Percentiles rank a stretch among this genome's conserved stretches.
phyloP scores from a whole-genome alignment of 2,797 vertebrate genomes.

The Ctenochaetus hawaiiensis region DNA sequence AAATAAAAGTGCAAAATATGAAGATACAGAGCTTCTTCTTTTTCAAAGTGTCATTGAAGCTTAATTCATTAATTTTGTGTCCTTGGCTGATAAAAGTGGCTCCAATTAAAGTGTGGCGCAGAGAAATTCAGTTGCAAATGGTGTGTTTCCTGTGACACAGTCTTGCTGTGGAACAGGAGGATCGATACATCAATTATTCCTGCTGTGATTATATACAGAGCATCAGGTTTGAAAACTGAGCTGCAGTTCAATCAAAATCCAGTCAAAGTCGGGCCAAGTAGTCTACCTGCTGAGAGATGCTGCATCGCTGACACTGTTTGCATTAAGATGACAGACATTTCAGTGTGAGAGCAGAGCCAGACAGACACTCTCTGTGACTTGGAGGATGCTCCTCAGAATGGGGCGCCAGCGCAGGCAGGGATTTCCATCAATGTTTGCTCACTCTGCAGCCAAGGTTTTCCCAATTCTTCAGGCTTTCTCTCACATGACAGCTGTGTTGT shows the following conservation, averaged over 20 bases:
- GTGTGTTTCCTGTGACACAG: constrained; percentile 25
- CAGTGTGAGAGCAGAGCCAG: constrained; percentile 36
- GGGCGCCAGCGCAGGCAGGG: constrained; percentile 40
- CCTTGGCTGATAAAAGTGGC: constrained; percentile 29
- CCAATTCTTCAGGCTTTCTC: constrained; percentile 18
- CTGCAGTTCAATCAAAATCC: constrained; percentile 13
- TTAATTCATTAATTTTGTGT: constrained; percentile 25
- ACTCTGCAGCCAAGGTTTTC: constrained; percentile 35
- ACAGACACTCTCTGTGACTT: constrained; percentile 41
- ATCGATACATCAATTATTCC: constrained; percentile 35
- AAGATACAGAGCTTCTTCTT: not conserved
- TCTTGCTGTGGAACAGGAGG: constrained; percentile 17
- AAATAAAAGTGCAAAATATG: not conserved
- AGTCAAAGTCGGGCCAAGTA: constrained; percentile 15
- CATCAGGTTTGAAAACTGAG: constrained; percentile 22
- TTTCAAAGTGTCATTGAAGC: constrained; percentile 1
- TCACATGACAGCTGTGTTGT: constrained; percentile 42
- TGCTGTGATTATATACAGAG: constrained; percentile 20
- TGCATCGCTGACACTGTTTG: constrained; percentile 36
- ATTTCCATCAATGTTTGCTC: constrained; percentile 52
- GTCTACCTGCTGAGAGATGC: constrained; percentile 29
- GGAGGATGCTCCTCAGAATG: constrained; percentile 36
- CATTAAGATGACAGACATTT: constrained; percentile 45
- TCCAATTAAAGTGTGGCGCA: constrained; percentile 6
- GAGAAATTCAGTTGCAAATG: not conserved